Conservation (phyloP, 1,140 invertebrate genomes). For the Pogonomyrmex californicus region DNA sequence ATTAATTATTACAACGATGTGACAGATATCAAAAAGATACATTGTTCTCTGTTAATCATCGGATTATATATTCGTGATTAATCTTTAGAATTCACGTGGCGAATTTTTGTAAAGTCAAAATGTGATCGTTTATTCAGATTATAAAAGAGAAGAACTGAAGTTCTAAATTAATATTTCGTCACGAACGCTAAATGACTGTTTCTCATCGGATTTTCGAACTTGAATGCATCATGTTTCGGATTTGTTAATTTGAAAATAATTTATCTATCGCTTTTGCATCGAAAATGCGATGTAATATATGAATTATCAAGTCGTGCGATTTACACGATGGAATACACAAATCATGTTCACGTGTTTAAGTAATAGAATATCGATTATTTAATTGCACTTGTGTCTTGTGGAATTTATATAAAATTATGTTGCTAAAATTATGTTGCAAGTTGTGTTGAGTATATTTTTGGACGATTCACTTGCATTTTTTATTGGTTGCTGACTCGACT, state of each 20-base stretch:
- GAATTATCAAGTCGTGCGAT: background rate
- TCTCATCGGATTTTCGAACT: background rate
- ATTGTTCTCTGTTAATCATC: background rate
- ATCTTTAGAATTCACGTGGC: background rate
- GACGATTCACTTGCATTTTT: background rate
- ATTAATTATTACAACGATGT: background rate
- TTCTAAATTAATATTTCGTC: background rate
- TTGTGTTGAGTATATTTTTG: background rate
- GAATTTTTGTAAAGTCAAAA: no score
- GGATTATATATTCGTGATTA: background rate
- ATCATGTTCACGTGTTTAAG: background rate
- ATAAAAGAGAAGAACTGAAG: background rate
- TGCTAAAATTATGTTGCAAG: background rate
- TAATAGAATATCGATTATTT: background rate
- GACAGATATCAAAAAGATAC: background rate
- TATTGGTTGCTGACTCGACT: background rate
- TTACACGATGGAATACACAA: background rate
- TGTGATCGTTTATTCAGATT: background rate
- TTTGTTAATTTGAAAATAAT: background rate
- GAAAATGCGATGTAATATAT: background rate
- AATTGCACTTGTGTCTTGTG: background rate
- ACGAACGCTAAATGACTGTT: background rate
- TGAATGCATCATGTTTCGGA: background rate
- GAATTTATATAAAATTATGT: background rate
- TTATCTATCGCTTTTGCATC: background rate